Evolutionary conservation across 2,113 vertebrate species (phyloP).

Genomic region (Rhinichthys klamathensis): DNA sequence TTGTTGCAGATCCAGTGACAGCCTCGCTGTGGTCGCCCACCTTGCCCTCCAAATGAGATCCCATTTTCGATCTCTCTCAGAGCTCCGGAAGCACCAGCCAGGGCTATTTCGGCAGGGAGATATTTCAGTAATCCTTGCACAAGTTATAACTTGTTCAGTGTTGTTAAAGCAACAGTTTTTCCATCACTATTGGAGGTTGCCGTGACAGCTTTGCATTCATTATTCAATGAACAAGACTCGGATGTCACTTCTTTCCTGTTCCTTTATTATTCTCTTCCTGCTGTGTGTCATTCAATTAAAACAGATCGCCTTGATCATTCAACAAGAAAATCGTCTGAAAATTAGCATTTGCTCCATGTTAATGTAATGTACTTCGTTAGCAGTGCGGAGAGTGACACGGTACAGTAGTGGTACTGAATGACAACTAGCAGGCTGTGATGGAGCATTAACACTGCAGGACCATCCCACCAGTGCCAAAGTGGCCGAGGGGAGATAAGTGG

Average conservation of each 20-base stretch:
- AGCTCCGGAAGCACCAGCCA: constrained; percentile 5
- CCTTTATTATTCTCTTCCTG: background rate
- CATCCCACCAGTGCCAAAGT: constrained; percentile 36
- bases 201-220: constrained; percentile 2
- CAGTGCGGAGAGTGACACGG: background rate
- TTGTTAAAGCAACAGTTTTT: constrained; percentile 26
- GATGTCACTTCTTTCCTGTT: constrained; percentile 10
- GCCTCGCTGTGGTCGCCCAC: background rate
- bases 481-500: constrained; percentile 32
- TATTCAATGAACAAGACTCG: background rate
- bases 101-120: background rate
- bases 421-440: constrained; percentile 17
- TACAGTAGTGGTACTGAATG: background rate
- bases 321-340: constrained; percentile 10
- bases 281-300: background rate
- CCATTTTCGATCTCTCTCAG: constrained; percentile 20
- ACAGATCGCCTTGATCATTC: background rate
- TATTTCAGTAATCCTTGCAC: constrained; percentile 1
- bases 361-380: background rate
- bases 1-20: constrained; percentile 22
- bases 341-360: background rate
- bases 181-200: constrained; percentile 20
- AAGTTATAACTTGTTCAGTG: background rate
- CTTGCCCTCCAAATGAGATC: constrained; percentile 26
- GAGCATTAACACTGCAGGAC: constrained; percentile 20